Evolutionary conservation across 2,888 invertebrate species (phyloP).

Genomic region (Phyllotreta cruciferae): DNA sequence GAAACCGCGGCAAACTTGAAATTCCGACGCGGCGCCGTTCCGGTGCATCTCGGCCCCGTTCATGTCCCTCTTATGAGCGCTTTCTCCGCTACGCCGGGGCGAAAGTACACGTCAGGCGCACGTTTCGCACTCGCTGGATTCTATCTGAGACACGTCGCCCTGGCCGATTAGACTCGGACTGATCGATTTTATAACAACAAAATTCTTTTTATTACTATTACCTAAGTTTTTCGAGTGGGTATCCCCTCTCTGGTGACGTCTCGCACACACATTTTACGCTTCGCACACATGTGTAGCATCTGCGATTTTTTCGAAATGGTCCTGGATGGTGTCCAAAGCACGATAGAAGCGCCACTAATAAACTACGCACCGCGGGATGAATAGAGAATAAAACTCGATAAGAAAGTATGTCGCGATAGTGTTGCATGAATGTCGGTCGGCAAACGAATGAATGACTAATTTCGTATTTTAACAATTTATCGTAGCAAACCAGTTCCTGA

Average conservation of each 20-base stretch:
- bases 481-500: constrained; percentile 24
- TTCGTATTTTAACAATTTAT: constrained; percentile 26
- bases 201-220: constrained; percentile 8
- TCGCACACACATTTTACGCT: not conserved
- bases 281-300: no score
- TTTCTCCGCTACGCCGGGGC: constrained; percentile 20
- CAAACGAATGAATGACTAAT: constrained; percentile 21
- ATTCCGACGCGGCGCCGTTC: constrained; percentile 23
- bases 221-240: constrained; percentile 11
- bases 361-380: no score
- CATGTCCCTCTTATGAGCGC: constrained; percentile 6
- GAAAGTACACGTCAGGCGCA: constrained; percentile 17
- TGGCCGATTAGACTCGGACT: constrained; percentile 10
- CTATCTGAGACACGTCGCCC: constrained; percentile 1
- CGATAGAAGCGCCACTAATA: no score
- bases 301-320: no score
- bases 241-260: constrained; percentile 4
- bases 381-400: no score
- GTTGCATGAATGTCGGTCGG: no score
- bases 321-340: no score
- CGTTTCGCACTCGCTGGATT: constrained; percentile 5
- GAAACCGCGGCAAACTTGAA: constrained; percentile 41
- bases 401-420: no score
- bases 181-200: constrained; percentile 10
- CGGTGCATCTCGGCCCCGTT: constrained; percentile 21